Conservation (phyloP, 2,113 vertebrate genomes). For the Bucco capensis region DNA sequence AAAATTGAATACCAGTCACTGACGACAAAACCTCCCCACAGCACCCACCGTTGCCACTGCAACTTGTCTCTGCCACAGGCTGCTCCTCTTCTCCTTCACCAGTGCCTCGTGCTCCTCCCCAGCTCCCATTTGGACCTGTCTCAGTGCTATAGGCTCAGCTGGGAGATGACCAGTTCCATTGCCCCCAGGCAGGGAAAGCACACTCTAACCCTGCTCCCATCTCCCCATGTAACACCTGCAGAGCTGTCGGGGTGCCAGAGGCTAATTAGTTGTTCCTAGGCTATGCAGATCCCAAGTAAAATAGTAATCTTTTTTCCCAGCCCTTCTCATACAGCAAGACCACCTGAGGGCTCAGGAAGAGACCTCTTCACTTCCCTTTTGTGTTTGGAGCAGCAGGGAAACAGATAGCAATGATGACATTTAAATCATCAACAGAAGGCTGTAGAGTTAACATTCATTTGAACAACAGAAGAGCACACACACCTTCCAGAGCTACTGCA, state of each 20-base stretch:
- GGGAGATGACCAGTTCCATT: background rate
- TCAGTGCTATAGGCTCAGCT: accelerated
- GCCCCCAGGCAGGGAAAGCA: background rate
- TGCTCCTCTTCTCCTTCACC: accelerated
- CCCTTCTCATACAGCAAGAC: background rate
- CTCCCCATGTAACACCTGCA: background rate
- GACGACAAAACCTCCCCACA: background rate
- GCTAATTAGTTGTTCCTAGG: background rate
- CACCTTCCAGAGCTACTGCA: conserved; percentile 43
- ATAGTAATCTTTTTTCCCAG: background rate
- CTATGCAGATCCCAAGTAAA: background rate
- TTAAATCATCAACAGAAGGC: conserved; percentile 42
- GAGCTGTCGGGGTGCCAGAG: background rate
- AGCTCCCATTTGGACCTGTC: background rate
- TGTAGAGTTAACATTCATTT: conserved; percentile 13
- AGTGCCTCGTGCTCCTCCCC: background rate
- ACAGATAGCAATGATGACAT: background rate
- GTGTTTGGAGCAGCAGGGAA: background rate
- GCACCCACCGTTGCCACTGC: background rate
- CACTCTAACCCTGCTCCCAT: background rate
- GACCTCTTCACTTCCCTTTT: background rate
- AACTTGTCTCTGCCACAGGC: background rate
- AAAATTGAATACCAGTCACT: background rate
- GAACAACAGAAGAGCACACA: conserved; percentile 11
- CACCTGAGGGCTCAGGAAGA: background rate